A percentile compares a stretch with the other conserved stretches of the same genome.
phyloP scores from a whole-genome alignment of 2,888 invertebrate genomes.

The Agriopis marginaria region DNA sequence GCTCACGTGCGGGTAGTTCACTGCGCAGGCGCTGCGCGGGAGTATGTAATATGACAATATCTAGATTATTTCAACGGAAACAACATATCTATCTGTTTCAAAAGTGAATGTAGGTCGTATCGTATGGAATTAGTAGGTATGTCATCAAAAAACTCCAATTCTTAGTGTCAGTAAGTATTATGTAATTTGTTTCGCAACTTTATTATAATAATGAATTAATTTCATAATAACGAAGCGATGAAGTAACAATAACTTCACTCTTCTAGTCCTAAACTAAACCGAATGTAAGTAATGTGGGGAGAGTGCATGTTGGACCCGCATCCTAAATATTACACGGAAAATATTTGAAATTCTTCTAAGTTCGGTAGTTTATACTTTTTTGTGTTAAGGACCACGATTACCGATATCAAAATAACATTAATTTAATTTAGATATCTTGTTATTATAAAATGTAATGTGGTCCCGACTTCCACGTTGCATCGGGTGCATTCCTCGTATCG shows the following conservation, averaged over 20 bases:
- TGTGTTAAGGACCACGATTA: not conserved
- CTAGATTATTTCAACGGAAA: no score
- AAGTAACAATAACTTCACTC: no score
- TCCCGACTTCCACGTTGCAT: slow-evolving; percentile 20
- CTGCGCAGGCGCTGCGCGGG: no score
- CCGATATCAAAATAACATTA: slow-evolving; percentile 31
- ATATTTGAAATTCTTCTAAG: slow-evolving; percentile 11
- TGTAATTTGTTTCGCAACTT: not conserved
- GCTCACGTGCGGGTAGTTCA: no score
- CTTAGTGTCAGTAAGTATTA: not conserved
- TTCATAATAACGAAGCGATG: not conserved
- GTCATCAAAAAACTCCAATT: no score
- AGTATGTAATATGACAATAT: no score
- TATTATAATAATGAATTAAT: not conserved
- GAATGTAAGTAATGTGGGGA: not conserved
- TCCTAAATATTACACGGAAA: not conserved
- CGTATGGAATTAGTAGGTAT: no score
- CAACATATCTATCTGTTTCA: no score
- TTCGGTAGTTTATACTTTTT: slow-evolving; percentile 32
- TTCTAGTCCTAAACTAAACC: not conserved
- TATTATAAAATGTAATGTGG: slow-evolving; percentile 33
- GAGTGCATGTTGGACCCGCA: not conserved
- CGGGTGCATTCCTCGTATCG: slow-evolving; percentile 48
- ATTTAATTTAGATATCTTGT: slow-evolving; percentile 40
- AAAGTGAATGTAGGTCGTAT: no score